Percentiles rank a stretch among this genome's conserved stretches.
phyloP scores from a whole-genome alignment of 2,888 invertebrate genomes.

The Leptarthrus brevirostris region DNA sequence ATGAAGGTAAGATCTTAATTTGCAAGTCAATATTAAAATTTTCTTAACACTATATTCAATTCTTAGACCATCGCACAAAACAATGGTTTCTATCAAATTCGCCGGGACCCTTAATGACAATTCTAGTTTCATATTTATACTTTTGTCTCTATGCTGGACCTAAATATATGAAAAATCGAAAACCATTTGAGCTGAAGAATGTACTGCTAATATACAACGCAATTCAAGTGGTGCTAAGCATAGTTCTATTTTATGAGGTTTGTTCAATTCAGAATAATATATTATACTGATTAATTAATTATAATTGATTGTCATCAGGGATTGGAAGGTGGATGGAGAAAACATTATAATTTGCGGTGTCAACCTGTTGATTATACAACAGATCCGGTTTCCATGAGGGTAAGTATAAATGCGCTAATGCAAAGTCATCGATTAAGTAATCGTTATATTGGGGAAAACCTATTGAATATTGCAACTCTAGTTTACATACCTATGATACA shows the following conservation, averaged over 20 bases:
- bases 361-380: constrained; percentile 77
- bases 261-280: too few species aligned
- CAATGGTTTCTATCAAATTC: constrained; percentile 81
- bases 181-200: constrained; percentile 84
- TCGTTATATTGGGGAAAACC: too few species aligned
- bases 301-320: constrained; percentile 64
- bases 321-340: constrained; percentile 71
- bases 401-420: constrained; percentile 60
- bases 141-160: constrained; percentile 86
- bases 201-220: constrained; percentile 88
- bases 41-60: too few species aligned
- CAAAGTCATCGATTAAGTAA: too few species aligned
- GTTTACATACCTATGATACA: too few species aligned
- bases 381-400: constrained; percentile 72
- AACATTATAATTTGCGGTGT: constrained; percentile 75
- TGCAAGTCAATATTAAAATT: background rate
- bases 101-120: constrained; percentile 76
- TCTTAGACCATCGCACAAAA: constrained; percentile 74
- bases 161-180: constrained; percentile 85
- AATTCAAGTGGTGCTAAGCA: constrained; percentile 85
- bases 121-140: constrained; percentile 77
- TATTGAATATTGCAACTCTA: too few species aligned
- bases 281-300: background rate
- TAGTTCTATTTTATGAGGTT: constrained; percentile 81
- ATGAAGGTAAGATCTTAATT: constrained; percentile 61